phyloP scores from a whole-genome alignment of 2,888 invertebrate genomes.

The Drosophila pseudotalamancana region DNA sequence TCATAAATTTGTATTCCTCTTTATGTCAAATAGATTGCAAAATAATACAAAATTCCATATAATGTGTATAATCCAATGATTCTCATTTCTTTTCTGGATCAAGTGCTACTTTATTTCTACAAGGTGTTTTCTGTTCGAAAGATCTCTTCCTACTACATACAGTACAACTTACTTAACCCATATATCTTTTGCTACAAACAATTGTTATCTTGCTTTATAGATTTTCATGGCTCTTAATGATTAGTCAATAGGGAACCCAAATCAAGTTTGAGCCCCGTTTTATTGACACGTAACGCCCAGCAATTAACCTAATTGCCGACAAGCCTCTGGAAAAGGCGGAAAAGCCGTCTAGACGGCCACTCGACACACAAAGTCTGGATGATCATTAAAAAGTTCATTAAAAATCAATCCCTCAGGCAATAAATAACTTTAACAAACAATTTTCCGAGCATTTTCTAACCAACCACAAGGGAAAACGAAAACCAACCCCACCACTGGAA shows the following conservation, averaged over 20 bases:
- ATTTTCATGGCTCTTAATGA: not conserved
- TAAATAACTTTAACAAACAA: constrained; percentile 39
- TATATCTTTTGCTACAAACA: not conserved
- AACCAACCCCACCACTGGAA: constrained; percentile 1
- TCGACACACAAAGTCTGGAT: constrained; percentile 2
- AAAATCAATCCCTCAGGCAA: constrained; percentile 57
- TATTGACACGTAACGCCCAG: not conserved
- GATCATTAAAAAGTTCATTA: constrained; percentile 41
- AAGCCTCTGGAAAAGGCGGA: constrained; percentile 6
- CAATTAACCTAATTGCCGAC: constrained; percentile 56
- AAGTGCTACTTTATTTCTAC: no score
- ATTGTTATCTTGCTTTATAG: not conserved
- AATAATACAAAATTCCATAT: no score
- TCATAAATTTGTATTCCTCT: no score
- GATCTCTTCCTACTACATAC: no score
- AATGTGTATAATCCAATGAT: no score
- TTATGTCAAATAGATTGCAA: no score
- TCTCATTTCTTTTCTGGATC: no score
- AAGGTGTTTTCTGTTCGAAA: no score
- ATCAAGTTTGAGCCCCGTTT: not conserved
- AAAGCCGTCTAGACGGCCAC: constrained; percentile 48
- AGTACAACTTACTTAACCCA: not conserved
- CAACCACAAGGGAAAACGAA: constrained; percentile 21
- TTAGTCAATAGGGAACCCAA: not conserved
- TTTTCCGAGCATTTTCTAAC: constrained; percentile 1